phyloP scores from a whole-genome alignment of 1,140 invertebrate genomes.

The Medauroidea extradentata region DNA sequence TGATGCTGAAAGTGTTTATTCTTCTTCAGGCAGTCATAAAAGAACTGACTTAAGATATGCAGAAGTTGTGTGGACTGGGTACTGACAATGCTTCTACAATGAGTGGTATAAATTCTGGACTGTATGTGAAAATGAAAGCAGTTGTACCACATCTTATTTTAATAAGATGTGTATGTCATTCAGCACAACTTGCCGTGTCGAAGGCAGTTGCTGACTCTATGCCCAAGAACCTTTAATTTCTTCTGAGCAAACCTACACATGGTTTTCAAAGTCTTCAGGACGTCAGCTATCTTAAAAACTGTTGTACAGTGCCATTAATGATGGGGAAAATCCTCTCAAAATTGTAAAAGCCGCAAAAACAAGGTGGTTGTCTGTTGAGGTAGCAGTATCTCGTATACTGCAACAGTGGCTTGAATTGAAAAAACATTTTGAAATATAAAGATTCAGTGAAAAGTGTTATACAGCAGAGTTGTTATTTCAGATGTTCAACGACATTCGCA shows the following conservation, averaged over 20 bases:
- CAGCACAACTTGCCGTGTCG: constrained; percentile 35
- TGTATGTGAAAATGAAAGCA: constrained; percentile 25
- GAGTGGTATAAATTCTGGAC: constrained; percentile 37
- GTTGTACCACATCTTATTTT: constrained; percentile 21
- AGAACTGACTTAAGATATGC: too few relatives aligned
- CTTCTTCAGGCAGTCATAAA: too few relatives aligned
- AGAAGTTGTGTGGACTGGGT: constrained; percentile 34
- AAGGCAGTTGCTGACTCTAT: constrained; percentile 26
- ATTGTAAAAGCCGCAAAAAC: constrained; percentile 37
- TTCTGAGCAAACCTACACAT: constrained; percentile 39
- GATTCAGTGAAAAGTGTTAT: constrained; percentile 24
- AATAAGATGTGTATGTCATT: constrained; percentile 27
- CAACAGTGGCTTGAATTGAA: constrained; percentile 40
- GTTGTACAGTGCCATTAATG: constrained; percentile 35
- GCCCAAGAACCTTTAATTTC: constrained; percentile 37
- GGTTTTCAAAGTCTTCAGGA: constrained; percentile 29
- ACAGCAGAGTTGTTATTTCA: constrained; percentile 25
- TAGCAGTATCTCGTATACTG: constrained; percentile 31
- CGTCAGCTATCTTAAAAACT: constrained; percentile 27
- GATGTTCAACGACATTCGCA: constrained; percentile 27
- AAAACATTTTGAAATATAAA: constrained; percentile 27
- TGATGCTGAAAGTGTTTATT: constrained; percentile 16
- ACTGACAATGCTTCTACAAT: constrained; percentile 40
- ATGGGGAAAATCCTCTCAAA: constrained; percentile 32
- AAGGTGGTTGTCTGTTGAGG: constrained; percentile 37